Evolutionary conservation across 2,797 vertebrate species (phyloP).

Genomic region (Muraenolepis orangiensis): DNA sequence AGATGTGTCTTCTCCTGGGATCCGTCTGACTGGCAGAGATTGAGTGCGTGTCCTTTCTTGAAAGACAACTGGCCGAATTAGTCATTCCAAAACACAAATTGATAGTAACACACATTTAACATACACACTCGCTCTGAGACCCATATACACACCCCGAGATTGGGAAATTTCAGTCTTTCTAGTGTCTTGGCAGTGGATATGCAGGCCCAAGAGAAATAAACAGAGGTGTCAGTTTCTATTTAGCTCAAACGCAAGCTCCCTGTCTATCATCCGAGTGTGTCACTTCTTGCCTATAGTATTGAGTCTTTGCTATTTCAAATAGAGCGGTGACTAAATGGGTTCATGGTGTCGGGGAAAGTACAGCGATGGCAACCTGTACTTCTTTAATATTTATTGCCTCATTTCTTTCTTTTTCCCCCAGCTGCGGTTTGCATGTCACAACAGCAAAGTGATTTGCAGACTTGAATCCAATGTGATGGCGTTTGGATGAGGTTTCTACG

Average conservation of each 20-base stretch:
- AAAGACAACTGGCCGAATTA: conserved; percentile 71
- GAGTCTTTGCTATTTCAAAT: conserved; percentile 22
- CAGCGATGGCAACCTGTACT: conserved; percentile 16
- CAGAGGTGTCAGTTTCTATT: conserved; percentile 75
- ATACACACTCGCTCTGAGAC: conserved; percentile 31
- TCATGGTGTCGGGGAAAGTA: conserved; percentile 22
- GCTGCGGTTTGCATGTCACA: conserved; percentile 3
- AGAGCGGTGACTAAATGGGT: conserved; percentile 22
- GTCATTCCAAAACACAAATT: conserved; percentile 70
- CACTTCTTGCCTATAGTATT: conserved; percentile 39
- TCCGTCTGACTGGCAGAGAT: conserved; percentile 66
- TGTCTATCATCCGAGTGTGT: conserved; percentile 70
- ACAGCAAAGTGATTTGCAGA: conserved; percentile 9
- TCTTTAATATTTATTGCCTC: conserved; percentile 1
- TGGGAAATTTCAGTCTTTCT: conserved; percentile 43
- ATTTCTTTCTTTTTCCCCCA: neutral
- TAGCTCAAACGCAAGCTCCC: conserved; percentile 64
- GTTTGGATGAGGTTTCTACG: conserved; percentile 7
- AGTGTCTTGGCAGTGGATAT: conserved; percentile 46
- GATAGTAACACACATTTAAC: conserved; percentile 50
- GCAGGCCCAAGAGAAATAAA: conserved; percentile 69
- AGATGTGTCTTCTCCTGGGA: conserved; percentile 51
- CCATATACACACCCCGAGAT: conserved; percentile 20
- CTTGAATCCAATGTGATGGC: conserved; percentile 15
- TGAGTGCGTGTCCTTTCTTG: conserved; percentile 65